Base-by-base conservation (phyloP, 2,888 invertebrate species). In the Spodoptera littoralis region DNA sequence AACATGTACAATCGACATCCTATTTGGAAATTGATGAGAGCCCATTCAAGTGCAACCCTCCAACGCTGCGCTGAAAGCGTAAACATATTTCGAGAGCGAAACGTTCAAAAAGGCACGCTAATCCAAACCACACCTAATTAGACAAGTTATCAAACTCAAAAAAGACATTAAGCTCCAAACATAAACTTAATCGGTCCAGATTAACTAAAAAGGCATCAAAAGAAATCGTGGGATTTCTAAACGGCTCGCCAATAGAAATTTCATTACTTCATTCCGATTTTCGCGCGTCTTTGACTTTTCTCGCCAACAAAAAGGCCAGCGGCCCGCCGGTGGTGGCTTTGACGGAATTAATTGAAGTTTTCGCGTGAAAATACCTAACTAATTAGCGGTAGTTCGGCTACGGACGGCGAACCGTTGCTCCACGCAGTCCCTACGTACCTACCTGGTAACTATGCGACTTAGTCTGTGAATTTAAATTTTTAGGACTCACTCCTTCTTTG, bases 261-360 rank as follows among this genome's bases (percentile, higher is more conserved):
- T 88, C 82, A 88, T 87, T 86, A 83, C 84, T 85, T 82, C 74
- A 82, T 87, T 85, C 81, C 83, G 82, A 89, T 87, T 85, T 87
- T 80, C 80, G 76, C 81, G 77, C 70, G 79, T 84, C 83, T 88
- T 87, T 88, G 85, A 87, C 83, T 88, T 86, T 87, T 86, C 80
- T 81, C 74, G 77, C 81, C 81, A 82, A 74, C 82, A 81, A 82
- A 85, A 84, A 83, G 79, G 76, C 77, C 49, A 69, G 68, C 80
- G 63, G 62, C 72, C 79, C 75, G 77, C 74, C 77, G 60, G 79
- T 82, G 80, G 87, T 80, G 83, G 86, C 86, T 90, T 89, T 89
- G 87, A 88, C 80, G 86, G 88, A 87, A 88, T 90, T 90, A 91
- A 91, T 89, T 89, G 89, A 89, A 91, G 90, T 91, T 90, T 90